Evolutionary conservation across 2,888 invertebrate species (phyloP), one percentile per base, ranked within the genome.

Genomic region (Cheilosia scutellata): DNA sequence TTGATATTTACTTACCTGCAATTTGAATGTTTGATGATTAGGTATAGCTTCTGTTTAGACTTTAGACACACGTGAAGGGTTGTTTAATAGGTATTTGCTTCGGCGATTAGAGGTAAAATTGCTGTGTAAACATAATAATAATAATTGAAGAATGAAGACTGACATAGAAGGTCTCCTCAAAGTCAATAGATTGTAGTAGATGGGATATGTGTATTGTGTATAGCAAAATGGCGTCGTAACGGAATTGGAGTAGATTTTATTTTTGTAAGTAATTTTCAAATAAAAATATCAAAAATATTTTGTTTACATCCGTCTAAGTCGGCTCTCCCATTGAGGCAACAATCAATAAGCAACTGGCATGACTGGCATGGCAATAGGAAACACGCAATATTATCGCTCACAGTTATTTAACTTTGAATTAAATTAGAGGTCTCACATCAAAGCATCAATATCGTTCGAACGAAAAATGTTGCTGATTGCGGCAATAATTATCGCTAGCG

Each of bases 101-200:
- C 16, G 20, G 55, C 70, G 57, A 31, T 55, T 53, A 2, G 70
- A 7, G 47, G 53, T 7, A 49, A 44, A 66, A 60, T n/a, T 11
- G 37, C 33, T n/a, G 29, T 40, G 33, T 40, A 62, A 79, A 80
- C 84, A 84, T 80, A 76, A 79, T 79, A 68, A 55, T 60, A n/a
- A n/a, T n/a, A n/a, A n/a, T n/a, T n/a, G n/a, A n/a, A n/a, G n/a
- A n/a, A n/a, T 75, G 62, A 37, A 72, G 49, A 66, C 71, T 82
- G 84, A 79, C 84, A 60, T 65, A 53, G 62, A 29, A 20, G 70
- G 47, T 62, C 57, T 71, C 65, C 31, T 57, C 63, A 53, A 57
- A 70, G 84, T 76, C 75, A 75, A n/a, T 27, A 76, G 55, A 80
- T 76, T 79, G 84, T 80, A 84, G 55, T 80, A 79, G 84, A 79